These are phyloP conservation scores for Oxyscelio sp. DNA, from an alignment of 2,888 invertebrate species.

Conservation along the genomic window DNA sequence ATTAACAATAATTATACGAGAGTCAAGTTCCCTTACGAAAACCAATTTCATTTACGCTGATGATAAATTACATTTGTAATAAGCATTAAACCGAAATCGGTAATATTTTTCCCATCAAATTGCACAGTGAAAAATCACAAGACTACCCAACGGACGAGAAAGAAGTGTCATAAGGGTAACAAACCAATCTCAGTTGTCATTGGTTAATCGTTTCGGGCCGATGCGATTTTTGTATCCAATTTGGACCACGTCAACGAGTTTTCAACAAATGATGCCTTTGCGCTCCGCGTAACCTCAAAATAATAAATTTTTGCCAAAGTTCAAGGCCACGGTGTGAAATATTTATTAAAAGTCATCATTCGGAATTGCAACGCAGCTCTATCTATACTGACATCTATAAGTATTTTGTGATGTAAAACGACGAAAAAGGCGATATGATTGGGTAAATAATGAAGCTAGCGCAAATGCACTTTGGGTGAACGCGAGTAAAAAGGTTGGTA, in stretches of 20 bases:
- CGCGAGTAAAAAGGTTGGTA: conserved; percentile 76
- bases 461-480: conserved; percentile 82
- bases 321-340: conserved; percentile 1
- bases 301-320: conserved; percentile 17
- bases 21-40: too few relatives aligned
- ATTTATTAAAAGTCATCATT: not conserved
- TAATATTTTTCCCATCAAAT: conserved; percentile 70
- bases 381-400: conserved; percentile 49
- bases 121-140: conserved; percentile 36
- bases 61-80: too few relatives aligned
- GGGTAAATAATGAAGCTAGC: conserved; percentile 84
- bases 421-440: conserved; percentile 81
- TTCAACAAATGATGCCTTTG: conserved; percentile 40
- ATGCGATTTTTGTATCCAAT: conserved; percentile 43
- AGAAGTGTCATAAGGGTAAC: conserved; percentile 33
- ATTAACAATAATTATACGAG: too few relatives aligned
- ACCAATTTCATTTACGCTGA: not conserved
- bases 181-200: conserved; percentile 45
- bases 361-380: not conserved
- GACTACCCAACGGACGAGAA: conserved; percentile 34
- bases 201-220: conserved; percentile 40
- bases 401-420: conserved; percentile 74
- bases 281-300: conserved; percentile 3
- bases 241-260: conserved; percentile 29
- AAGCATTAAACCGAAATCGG: conserved; percentile 76